phyloP scores from a whole-genome alignment of 1,140 invertebrate genomes.

The Dendroctonus valens region DNA sequence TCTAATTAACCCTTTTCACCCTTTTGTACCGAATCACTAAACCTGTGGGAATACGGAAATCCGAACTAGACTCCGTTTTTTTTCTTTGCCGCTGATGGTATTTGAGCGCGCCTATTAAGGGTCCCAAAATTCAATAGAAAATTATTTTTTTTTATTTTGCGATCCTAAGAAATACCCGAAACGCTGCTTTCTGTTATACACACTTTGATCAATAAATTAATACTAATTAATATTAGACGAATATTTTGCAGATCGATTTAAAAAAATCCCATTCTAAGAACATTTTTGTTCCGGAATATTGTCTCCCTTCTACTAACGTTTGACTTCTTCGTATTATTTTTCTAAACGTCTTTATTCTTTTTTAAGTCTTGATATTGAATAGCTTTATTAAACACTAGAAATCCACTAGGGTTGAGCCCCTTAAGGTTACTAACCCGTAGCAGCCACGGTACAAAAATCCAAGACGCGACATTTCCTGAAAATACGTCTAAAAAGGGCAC shows the following conservation, averaged over 20 bases:
- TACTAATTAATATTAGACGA: no score
- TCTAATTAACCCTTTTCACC: constrained; percentile 26
- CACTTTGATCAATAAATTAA: no score
- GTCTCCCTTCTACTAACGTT: no score
- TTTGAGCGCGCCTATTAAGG: constrained; percentile 6
- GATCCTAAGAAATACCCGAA: background rate
- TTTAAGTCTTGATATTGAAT: no score
- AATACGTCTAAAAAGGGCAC: constrained; percentile 5
- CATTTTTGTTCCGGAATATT: no score
- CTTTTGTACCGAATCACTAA: constrained; percentile 17
- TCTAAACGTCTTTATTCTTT: no score
- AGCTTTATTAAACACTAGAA: no score
- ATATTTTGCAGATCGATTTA: no score
- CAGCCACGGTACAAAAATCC: background rate
- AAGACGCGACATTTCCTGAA: constrained; percentile 9
- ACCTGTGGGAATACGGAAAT: constrained; percentile 28
- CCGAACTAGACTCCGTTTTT: constrained; percentile 7
- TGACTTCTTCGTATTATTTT: no score
- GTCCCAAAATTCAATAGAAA: background rate
- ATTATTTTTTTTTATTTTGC: background rate
- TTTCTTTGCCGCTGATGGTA: constrained; percentile 3
- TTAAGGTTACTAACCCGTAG: background rate
- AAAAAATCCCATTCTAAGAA: no score
- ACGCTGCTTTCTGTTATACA: no score
- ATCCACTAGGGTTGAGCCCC: background rate